phyloP scores from a whole-genome alignment of 2,113 vertebrate species.

The Rana temporaria region DNA sequence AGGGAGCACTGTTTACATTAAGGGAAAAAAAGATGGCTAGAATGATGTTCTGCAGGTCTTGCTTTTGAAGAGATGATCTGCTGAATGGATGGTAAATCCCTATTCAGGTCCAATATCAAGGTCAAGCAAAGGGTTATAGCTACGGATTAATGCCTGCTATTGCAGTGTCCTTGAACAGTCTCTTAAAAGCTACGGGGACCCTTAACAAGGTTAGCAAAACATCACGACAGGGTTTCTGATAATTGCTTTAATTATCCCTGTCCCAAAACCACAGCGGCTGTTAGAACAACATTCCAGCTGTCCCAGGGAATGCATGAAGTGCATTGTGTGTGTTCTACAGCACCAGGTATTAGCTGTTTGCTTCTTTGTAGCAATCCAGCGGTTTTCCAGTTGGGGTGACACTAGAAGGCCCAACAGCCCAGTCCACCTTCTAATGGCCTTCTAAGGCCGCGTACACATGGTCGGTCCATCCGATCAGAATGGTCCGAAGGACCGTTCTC shows the following conservation, averaged over 20 bases:
- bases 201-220: constrained; percentile 43
- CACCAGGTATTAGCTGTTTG: not conserved
- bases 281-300: constrained; percentile 33
- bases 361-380: too few relatives aligned
- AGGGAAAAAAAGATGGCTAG: not conserved
- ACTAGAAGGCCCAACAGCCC: not conserved
- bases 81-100: not conserved
- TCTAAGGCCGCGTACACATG: too few relatives aligned
- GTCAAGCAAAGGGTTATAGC: constrained; percentile 16
- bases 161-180: constrained; percentile 11
- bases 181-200: constrained; percentile 14
- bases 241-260: constrained; percentile 26
- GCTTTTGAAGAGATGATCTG: not conserved
- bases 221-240: constrained; percentile 13
- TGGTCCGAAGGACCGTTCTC: too few relatives aligned
- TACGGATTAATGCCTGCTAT: constrained; percentile 20
- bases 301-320: not conserved
- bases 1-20: too few relatives aligned
- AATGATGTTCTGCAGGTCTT: constrained; percentile 6
- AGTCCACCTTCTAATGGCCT: too few relatives aligned
- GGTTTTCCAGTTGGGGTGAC: not conserved
- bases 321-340: constrained; percentile 2
- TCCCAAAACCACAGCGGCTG: not conserved
- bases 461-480: too few relatives aligned
- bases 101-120: constrained; percentile 9